Evolutionary conservation across 2,888 invertebrate species (phyloP).

Genomic region (Andrena bicolor): DNA sequence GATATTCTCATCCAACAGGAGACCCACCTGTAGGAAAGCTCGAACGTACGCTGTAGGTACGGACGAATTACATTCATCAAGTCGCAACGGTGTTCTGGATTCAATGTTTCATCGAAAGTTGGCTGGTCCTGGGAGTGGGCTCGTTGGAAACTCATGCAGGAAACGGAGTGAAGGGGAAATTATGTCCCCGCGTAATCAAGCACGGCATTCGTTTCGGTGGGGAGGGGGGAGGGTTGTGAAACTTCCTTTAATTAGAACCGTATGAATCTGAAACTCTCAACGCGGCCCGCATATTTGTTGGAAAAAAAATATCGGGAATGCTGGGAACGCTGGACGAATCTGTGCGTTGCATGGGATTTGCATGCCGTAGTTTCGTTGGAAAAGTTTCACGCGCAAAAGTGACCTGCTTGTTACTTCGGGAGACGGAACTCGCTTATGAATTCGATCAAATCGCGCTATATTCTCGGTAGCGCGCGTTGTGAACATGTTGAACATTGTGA

Average conservation of each 20-base stretch:
- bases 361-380: background rate
- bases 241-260: background rate
- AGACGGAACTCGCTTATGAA: conserved; percentile 1
- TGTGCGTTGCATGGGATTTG: background rate
- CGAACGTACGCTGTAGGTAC: too few relatives aligned
- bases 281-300: background rate
- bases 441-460: conserved; percentile 24
- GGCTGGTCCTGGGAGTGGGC: background rate
- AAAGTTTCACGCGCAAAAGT: conserved; percentile 7
- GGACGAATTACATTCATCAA: background rate
- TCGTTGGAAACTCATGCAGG: background rate
- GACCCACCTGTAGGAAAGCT: too few relatives aligned
- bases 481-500: too few relatives aligned
- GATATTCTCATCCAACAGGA: background rate
- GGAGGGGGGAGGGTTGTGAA: background rate
- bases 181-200: background rate
- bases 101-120: background rate
- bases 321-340: too few relatives aligned
- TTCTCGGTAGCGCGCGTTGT: background rate
- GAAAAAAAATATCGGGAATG: background rate
- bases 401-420: background rate
- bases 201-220: background rate
- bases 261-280: background rate
- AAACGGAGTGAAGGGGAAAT: background rate
- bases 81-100: background rate